These are phyloP conservation scores for Ophion ellenae DNA, from an alignment of 2,888 invertebrate genomes.

Conservation along the genomic window DNA sequence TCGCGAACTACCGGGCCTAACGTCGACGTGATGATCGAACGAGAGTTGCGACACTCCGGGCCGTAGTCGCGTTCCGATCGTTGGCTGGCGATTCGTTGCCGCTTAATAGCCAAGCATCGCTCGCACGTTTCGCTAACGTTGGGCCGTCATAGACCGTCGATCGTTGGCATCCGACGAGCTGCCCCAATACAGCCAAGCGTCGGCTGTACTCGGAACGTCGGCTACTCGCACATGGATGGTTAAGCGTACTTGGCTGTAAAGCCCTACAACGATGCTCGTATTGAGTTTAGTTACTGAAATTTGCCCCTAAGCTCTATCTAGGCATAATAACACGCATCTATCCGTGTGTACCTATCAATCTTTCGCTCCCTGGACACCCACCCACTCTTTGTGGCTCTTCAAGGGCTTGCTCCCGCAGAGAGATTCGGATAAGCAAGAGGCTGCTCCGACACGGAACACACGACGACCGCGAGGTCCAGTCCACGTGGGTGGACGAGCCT, in stretches of 20 bases:
- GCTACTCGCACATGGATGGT: no score
- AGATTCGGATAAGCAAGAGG: neutral
- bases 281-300: neutral
- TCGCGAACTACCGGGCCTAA: no score
- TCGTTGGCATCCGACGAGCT: no score
- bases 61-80: no score
- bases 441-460: neutral
- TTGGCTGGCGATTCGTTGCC: no score
- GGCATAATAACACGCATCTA: neutral
- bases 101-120: no score
- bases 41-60: no score
- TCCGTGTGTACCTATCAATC: neutral
- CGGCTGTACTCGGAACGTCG: no score
- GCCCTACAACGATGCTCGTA: neutral
- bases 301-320: neutral
- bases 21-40: no score
- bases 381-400: neutral
- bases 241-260: neutral
- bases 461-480: neutral
- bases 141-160: no score
- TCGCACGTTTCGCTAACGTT: no score
- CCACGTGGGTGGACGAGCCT: constrained; percentile 14
- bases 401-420: neutral
- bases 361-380: neutral
- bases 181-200: no score